Base-by-base conservation (phyloP, 2,797 vertebrate genomes). In the Chrysocyon brachyurus region DNA sequence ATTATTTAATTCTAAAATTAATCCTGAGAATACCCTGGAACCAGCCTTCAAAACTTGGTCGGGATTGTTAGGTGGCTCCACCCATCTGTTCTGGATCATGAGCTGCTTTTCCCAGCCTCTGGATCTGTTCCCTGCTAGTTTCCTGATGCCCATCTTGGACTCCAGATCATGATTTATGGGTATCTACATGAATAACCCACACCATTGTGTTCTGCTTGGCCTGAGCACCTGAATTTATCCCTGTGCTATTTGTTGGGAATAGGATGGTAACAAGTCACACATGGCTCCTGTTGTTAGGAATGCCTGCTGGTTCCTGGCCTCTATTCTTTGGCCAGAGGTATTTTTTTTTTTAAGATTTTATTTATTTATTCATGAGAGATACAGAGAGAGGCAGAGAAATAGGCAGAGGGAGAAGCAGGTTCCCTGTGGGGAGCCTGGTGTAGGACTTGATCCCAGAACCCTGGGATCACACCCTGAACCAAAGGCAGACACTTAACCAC, bases 51-150 rank as follows among this genome's bases (percentile, higher is more conserved):
- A 52, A 57, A 81, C 19, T 57, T 22, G 82, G 11, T 16, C 16
- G 3, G 64, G 54, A n/a, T 86, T 75, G 24, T 40, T 73, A 49
- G 28, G 36, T 14, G 26, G 46, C 24, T 22, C 63, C 31, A 61
- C 6, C 12, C 2, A 31, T 49, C 40, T 93, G 2, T 54, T 94
- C 81, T 56, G 52, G 56, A 91, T 87, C 31, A 57, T 86, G 82
- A 73, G 40, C 14, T 63, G 9, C 46, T 24, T 52, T 91, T 86
- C 54, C 52, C 56, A 81, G 61, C 19, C 15, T 88, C 59, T 24
- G 40, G 52, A 56, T 87, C 91, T 97, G 49, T 84, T 83, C 16
- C 17, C 19, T 85, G 21, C 24, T 87, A 40, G 14, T 91, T 87
- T 92, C 24, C 82, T 49, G 22, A 64, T 61, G 49, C 7, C 52